A percentile compares a stretch with the other conserved stretches of the same genome.
Evolutionary conservation across 2,888 invertebrate genomes (phyloP).

Genomic region (Alentia gelatinosa): DNA sequence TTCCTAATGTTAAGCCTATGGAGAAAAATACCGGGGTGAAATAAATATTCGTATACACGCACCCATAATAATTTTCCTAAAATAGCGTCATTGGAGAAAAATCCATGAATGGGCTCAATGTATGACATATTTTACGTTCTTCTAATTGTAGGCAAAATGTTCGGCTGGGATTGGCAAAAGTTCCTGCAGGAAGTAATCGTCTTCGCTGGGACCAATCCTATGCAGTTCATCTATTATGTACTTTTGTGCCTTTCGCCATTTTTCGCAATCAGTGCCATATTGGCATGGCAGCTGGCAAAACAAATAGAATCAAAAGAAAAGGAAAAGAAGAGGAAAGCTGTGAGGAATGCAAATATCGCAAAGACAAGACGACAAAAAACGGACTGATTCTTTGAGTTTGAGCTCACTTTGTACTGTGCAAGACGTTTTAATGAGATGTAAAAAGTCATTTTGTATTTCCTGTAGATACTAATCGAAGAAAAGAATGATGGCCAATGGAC

Average conservation of each 20-base stretch:
- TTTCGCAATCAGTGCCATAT: conserved; percentile 82
- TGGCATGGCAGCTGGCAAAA: conserved; percentile 83
- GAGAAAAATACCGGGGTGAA: too few species aligned
- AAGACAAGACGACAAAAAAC: conserved; percentile 74
- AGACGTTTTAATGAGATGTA: not conserved
- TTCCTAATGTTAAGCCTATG: too few species aligned
- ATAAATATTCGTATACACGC: too few species aligned
- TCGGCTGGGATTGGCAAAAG: conserved; percentile 74
- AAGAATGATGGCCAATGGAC: too few species aligned
- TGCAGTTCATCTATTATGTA: conserved; percentile 82
- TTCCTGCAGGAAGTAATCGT: conserved; percentile 70
- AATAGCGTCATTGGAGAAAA: too few species aligned
- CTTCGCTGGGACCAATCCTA: conserved; percentile 80
- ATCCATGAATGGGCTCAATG: too few species aligned
- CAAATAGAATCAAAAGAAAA: conserved; percentile 83
- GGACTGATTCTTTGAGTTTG: not conserved
- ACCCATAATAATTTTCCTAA: too few species aligned
- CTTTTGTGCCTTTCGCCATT: conserved; percentile 82
- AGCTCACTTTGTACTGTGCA: not conserved
- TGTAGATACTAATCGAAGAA: not conserved
- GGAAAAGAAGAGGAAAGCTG: conserved; percentile 81
- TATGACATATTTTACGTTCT: too few species aligned
- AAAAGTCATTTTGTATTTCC: not conserved
- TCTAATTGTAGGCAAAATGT: conserved; percentile 52
- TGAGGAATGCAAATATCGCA: conserved; percentile 80